phyloP scores from a whole-genome alignment of 2,888 invertebrate genomes.

The Serripes groenlandicus region DNA sequence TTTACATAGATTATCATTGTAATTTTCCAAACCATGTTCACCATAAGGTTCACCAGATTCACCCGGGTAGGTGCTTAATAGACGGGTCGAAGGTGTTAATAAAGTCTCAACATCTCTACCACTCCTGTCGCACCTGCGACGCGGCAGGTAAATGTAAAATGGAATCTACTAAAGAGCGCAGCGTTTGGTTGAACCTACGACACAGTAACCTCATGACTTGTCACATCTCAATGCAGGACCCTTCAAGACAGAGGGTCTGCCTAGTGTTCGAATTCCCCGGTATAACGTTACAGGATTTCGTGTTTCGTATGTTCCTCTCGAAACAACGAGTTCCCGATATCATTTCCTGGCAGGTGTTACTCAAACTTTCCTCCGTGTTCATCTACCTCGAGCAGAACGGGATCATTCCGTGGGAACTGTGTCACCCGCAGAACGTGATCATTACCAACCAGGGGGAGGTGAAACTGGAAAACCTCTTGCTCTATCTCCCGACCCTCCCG shows the following conservation, averaged over 20 bases:
- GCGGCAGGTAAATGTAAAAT: constrained; percentile 66
- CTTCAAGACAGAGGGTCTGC: constrained; percentile 72
- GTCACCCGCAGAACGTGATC: constrained; percentile 77
- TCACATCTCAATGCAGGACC: constrained; percentile 74
- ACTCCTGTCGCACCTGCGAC: constrained; percentile 70
- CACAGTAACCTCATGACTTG: constrained; percentile 80
- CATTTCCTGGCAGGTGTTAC: constrained; percentile 76
- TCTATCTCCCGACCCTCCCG: constrained; percentile 73
- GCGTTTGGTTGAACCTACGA: constrained; percentile 76
- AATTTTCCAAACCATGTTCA: constrained; percentile 80
- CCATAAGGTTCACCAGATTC: constrained; percentile 77
- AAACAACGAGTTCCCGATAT: constrained; percentile 74
- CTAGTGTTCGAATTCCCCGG: constrained; percentile 81
- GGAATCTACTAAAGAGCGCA: constrained; percentile 68
- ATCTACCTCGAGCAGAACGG: constrained; percentile 73
- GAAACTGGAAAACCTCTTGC: constrained; percentile 78
- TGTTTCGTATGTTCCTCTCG: constrained; percentile 73
- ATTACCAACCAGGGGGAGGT: constrained; percentile 74
- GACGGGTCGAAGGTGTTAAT: constrained; percentile 75
- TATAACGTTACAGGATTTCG: constrained; percentile 78
- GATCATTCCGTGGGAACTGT: constrained; percentile 74
- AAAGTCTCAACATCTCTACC: constrained; percentile 71
- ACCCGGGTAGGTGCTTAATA: constrained; percentile 74
- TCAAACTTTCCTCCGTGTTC: constrained; percentile 77
- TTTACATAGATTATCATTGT: constrained; percentile 78